Conservation (phyloP, 2,888 invertebrate genomes). For the Mythimna ferrago region DNA sequence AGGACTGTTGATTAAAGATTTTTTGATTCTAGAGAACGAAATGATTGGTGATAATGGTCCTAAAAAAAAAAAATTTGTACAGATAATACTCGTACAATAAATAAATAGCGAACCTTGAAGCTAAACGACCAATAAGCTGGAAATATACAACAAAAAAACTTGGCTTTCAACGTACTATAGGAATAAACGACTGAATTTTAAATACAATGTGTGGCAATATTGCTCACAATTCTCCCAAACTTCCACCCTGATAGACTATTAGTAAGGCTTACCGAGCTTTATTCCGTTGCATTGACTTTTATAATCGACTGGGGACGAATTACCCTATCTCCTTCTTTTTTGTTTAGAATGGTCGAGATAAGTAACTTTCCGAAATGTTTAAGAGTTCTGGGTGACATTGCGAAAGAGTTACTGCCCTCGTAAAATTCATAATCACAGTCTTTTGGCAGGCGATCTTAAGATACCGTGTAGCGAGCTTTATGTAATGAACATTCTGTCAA, state of each 20-base stretch:
- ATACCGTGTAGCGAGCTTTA: constrained; percentile 8
- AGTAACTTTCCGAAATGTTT: constrained; percentile 54
- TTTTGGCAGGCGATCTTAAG: constrained; percentile 27
- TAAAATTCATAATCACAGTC: constrained; percentile 41
- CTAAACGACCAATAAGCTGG: background rate
- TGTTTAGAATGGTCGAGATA: constrained; percentile 57
- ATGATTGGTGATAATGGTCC: background rate
- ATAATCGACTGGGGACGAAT: constrained; percentile 64
- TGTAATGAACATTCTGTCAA: constrained; percentile 12
- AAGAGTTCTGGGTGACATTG: constrained; percentile 45
- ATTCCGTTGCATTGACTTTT: constrained; percentile 66
- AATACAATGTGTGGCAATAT: constrained; percentile 33
- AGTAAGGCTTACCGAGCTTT: constrained; percentile 62
- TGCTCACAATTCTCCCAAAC: constrained; percentile 11
- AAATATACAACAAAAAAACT: background rate
- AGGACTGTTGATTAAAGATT: constrained; percentile 44
- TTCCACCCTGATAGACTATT: constrained; percentile 42
- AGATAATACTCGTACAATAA: background rate
- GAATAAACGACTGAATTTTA: background rate
- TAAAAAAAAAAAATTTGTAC: background rate
- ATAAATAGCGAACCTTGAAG: background rate
- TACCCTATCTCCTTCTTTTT: constrained; percentile 54
- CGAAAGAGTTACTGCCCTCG: constrained; percentile 48
- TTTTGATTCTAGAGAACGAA: constrained; percentile 3
- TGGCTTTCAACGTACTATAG: background rate